Conservation (phyloP, 92 coral and sea anemone species). For the Blastomussa wellsi region DNA sequence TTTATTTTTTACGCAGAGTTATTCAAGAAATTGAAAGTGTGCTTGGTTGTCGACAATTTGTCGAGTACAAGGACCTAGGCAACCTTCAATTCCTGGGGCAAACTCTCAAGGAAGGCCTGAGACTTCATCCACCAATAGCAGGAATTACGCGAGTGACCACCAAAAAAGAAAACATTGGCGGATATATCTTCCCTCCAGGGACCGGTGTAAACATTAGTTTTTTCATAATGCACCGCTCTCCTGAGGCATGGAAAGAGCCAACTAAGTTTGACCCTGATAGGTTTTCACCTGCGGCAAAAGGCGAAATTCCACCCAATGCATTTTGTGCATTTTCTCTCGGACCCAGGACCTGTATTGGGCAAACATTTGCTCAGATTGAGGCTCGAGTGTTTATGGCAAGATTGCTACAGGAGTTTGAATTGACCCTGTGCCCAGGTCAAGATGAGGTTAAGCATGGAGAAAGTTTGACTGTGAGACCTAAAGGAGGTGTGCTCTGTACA, state of each 20-base stretch:
- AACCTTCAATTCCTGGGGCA: conserved; percentile 84
- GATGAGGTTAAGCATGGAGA: conserved; percentile 40
- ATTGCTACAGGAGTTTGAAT: conserved; percentile 75
- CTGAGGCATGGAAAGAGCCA: conserved; percentile 77
- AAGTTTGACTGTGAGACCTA: conserved; percentile 74
- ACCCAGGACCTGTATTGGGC: conserved; percentile 91
- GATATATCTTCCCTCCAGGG: conserved; percentile 67
- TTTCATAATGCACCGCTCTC: conserved; percentile 48
- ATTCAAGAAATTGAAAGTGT: conserved; percentile 72
- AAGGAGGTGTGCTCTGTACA: conserved; percentile 79
- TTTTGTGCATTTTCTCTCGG: conserved; percentile 85
- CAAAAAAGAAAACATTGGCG: conserved; percentile 68
- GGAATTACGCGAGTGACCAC: conserved; percentile 54
- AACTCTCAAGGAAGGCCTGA: conserved; percentile 76
- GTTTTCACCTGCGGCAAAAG: conserved; percentile 55
- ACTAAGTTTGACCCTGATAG: conserved; percentile 85
- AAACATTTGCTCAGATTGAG: conserved; percentile 90
- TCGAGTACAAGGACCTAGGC: conserved; percentile 76
- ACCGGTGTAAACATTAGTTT: conserved; percentile 35
- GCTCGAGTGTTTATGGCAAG: conserved; percentile 86
- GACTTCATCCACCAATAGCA: conserved; percentile 73
- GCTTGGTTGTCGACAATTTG: conserved; percentile 62
- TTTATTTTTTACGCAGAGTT: conserved; percentile 36
- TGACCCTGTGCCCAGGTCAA: conserved; percentile 80
- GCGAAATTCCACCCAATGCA: conserved; percentile 42